These are phyloP conservation scores for Lemur catta DNA, from an alignment of 2,797 vertebrate genomes.

Conservation along the genomic window DNA sequence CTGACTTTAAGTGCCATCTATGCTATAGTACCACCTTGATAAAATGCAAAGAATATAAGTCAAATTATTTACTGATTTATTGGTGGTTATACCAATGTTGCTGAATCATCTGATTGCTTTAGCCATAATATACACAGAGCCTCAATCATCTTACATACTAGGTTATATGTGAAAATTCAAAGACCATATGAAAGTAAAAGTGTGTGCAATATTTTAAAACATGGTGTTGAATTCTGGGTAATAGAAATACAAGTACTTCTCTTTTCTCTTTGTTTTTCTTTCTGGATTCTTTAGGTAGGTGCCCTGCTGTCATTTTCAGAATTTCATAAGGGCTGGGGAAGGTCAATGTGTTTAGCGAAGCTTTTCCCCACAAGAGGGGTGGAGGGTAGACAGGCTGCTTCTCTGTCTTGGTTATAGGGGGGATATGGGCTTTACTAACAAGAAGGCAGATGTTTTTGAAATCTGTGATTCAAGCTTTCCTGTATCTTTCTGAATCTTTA, in stretches of 20 bases:
- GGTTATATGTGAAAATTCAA: background rate
- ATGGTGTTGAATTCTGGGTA: background rate
- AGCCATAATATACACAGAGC: background rate
- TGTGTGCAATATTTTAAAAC: background rate
- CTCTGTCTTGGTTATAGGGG: rapidly evolving
- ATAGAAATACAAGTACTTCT: background rate
- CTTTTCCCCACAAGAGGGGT: background rate
- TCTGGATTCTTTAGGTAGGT: background rate
- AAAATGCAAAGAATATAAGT: background rate
- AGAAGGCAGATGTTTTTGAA: background rate
- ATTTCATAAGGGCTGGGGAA: background rate
- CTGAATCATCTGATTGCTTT: background rate
- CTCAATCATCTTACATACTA: background rate
- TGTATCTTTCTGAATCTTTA: background rate
- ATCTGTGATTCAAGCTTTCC: background rate
- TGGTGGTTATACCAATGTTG: background rate
- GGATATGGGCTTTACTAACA: background rate
- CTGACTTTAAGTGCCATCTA: background rate
- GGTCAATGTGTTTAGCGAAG: too few species aligned
- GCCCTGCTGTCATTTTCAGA: background rate
- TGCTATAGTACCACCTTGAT: rapidly evolving
- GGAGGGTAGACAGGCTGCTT: rapidly evolving
- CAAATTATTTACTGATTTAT: background rate
- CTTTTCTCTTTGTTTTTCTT: background rate
- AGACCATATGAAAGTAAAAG: background rate